Evolutionary conservation across 2,113 vertebrate species (phyloP), one percentile per base, ranked within the genome.

Genomic region (Trogon melanurus): DNA sequence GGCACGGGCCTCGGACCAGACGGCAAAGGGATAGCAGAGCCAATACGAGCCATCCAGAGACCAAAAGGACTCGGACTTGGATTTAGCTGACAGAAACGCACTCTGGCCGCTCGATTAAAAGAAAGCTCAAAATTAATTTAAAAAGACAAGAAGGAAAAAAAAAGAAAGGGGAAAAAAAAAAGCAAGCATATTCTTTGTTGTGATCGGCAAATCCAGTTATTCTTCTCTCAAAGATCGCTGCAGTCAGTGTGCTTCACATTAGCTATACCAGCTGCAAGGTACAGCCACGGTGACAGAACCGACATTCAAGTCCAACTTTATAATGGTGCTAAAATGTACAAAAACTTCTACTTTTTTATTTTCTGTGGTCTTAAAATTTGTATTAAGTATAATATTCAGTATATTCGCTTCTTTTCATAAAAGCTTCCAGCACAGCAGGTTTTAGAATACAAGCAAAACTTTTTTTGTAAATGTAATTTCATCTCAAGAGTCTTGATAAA

Each of bases 61-160:
- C 99, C 99, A 12, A 99, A 99, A 95, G 98, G 99, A 86, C 97
- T 99, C 1, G 99, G 99, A 71, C 98, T 99, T 54, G 99, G 99
- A 81, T 99, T 99, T 96, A 99, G 99, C 97, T 99, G 98, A 98
- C 97, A 97, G 60, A 94, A 93, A 85, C 85, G 72, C 67, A 65
- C 81, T 66, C 85, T 92, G 10, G 14, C 95, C 60, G 14, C 91
- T 45, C 4, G 2, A 44, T n/a, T 88, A 75, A 87, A 73, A 36
- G 79, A 91, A 79, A 95, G 87, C 51, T 88, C 79, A 11, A 20
- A 89, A 79, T 92, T 36, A 66, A 83, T 70, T 75, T 71, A 2
- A 85, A 97, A 95, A 88, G 13, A 56, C 41, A 32, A 36, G 34
- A 29, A 44, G 51, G 71, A 92, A 86, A 9, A 11, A 57, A 80